Base-by-base conservation (phyloP, 2,888 invertebrate genomes). In the Netelia inedita region DNA sequence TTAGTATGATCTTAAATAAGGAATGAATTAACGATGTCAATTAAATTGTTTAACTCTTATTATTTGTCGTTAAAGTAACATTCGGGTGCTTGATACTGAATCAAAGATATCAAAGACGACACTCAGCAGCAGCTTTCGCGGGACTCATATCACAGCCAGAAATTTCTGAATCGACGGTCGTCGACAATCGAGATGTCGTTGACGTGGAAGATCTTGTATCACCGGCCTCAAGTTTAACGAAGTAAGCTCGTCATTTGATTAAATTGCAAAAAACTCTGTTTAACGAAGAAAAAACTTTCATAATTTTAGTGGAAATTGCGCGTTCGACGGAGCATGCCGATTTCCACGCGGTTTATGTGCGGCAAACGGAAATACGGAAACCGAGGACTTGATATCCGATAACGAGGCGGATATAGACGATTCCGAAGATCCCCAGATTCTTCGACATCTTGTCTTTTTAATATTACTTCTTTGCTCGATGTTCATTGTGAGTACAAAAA, bases 71-170 rank as follows among this genome's bases (percentile, higher is more conserved):
- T 92, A 5, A 93, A 96, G 97, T 98, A 68, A 97, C 98, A 0
- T 95, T 97, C 2, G 97, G 97, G 1, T 97, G 97, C 90, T 94
- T 98, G 81, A 96, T 98, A 43, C 94, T 98, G 79, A 97, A 98
- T 94, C 97, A 98, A 91, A 95, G 98, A 50, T 97, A 97, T 92
- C 96, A 96, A 68, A 95, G 96, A 55, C 96, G 96, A 85, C 96
- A 96, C 89, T 59, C 73, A 16, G 80, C 81, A 0, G 78, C 87
- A 8, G 82, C 89, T 9, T 90, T 91, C 63, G 86, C 87, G 8
- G 89, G 85, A 88, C 78, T 92, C 23, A 85, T 88, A 66, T 61
- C 88, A 19, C 68, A 87, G 57, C 21, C 46, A 14, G 89, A 89
- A 76, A 87, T 79, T 78, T 21, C 83, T 21, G 80, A 85, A 46